Evolutionary conservation across 2,888 invertebrate species (phyloP).

Genomic region (Synanthedon formicaeformis): DNA sequence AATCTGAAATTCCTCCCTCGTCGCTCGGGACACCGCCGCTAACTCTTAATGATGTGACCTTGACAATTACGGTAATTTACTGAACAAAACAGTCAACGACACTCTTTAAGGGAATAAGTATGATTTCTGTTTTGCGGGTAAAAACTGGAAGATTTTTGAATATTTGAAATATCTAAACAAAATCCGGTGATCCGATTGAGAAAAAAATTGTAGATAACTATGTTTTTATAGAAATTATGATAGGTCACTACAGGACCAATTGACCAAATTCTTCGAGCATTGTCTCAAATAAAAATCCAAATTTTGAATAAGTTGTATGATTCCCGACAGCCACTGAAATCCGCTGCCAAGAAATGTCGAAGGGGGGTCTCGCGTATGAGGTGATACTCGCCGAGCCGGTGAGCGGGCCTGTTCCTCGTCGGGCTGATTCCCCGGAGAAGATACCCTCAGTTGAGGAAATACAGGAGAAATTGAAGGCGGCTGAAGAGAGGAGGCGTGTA

Average conservation of each 20-base stretch:
- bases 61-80: constrained; percentile 31
- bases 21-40: constrained; percentile 14
- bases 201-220: too few species aligned
- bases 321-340: constrained; percentile 83
- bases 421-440: constrained; percentile 77
- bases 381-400: constrained; percentile 90
- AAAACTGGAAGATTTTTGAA: too few species aligned
- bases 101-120: too few species aligned
- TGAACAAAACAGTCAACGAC: constrained; percentile 7
- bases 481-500: constrained; percentile 93
- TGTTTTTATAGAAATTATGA: too few species aligned
- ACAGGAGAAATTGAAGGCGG: constrained; percentile 91
- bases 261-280: neutral
- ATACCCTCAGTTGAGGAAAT: constrained; percentile 88
- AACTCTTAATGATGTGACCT: constrained; percentile 26
- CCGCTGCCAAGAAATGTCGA: constrained; percentile 92
- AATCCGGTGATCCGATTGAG: too few species aligned
- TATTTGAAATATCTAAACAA: too few species aligned
- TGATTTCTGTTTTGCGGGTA: too few species aligned
- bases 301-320: neutral
- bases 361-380: constrained; percentile 92
- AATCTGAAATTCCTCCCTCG: constrained; percentile 23
- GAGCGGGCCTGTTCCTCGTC: constrained; percentile 74
- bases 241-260: too few species aligned
- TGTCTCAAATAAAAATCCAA: neutral